Percentiles rank a stretch among this genome's conserved stretches.
Evolutionary conservation across 2,113 vertebrate genomes (phyloP).

Genomic region (Nestor notabilis): DNA sequence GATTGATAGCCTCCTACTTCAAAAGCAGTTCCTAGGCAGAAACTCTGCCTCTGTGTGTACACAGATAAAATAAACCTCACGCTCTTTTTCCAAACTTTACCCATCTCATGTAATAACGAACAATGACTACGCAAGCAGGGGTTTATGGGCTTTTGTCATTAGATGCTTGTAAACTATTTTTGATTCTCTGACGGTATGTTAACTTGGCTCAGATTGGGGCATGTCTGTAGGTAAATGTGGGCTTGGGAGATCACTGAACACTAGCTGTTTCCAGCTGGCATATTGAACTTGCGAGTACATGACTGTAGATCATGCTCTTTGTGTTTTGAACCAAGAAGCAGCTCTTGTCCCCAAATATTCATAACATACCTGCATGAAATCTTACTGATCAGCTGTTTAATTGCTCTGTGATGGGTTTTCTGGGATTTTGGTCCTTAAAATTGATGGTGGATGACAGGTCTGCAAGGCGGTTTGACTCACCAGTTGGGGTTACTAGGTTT

Average conservation of each 20-base stretch:
- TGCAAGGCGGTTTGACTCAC: neutral
- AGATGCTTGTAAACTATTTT: neutral
- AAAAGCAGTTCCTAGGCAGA: neutral
- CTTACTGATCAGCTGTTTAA: neutral
- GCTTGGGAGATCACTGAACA: neutral
- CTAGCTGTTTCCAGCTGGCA: neutral
- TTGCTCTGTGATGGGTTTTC: neutral
- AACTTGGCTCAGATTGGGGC: neutral
- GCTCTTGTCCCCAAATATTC: neutral
- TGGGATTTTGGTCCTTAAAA: neutral
- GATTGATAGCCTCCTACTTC: neutral
- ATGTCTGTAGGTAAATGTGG: neutral
- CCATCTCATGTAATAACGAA: neutral
- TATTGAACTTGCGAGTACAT: neutral
- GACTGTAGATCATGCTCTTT: fast-evolving
- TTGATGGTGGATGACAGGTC: neutral
- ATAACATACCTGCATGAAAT: neutral
- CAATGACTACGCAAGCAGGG: fast-evolving
- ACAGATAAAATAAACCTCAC: neutral
- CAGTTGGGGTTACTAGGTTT: neutral
- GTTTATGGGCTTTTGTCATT: neutral
- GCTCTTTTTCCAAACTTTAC: neutral
- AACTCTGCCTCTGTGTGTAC: neutral
- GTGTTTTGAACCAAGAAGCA: neutral
- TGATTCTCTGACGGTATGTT: neutral